Evolutionary conservation across 2,113 vertebrate species (phyloP).

Genomic region (Cyphomyrus discorhynchus): DNA sequence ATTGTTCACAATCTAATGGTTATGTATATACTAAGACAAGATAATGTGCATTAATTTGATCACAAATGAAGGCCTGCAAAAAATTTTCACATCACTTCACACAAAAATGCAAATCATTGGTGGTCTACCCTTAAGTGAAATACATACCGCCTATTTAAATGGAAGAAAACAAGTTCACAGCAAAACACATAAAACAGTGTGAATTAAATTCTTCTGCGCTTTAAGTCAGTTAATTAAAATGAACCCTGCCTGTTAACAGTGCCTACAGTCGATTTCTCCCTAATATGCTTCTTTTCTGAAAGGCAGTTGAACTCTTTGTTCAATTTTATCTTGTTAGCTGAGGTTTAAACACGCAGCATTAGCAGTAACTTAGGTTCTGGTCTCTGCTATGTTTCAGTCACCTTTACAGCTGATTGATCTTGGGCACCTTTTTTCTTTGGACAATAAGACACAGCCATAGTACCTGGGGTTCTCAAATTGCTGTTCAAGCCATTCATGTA

Average conservation of each 20-base stretch:
- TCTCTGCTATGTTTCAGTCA: background rate
- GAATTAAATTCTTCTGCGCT: background rate
- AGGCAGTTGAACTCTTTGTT: background rate
- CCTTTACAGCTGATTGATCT: background rate
- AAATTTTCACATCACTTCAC: background rate
- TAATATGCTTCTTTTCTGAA: background rate
- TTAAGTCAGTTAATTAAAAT: background rate
- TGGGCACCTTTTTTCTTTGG: background rate
- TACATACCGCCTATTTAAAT: background rate
- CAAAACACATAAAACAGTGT: background rate
- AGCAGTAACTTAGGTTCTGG: background rate
- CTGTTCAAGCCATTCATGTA: background rate
- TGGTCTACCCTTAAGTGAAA: background rate
- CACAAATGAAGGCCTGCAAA: background rate
- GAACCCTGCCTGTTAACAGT: background rate
- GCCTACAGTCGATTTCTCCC: background rate
- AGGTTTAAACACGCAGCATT: background rate
- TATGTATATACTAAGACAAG: background rate
- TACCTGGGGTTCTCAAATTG: background rate
- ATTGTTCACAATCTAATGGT: background rate
- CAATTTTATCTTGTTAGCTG: background rate
- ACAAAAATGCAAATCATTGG: background rate
- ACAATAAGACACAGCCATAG: background rate
- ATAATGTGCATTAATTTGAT: background rate
- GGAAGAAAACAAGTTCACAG: background rate